These are phyloP conservation scores for Gallinago paraguaiae DNA, from an alignment of 2,113 vertebrate species.

Conservation along the genomic window DNA sequence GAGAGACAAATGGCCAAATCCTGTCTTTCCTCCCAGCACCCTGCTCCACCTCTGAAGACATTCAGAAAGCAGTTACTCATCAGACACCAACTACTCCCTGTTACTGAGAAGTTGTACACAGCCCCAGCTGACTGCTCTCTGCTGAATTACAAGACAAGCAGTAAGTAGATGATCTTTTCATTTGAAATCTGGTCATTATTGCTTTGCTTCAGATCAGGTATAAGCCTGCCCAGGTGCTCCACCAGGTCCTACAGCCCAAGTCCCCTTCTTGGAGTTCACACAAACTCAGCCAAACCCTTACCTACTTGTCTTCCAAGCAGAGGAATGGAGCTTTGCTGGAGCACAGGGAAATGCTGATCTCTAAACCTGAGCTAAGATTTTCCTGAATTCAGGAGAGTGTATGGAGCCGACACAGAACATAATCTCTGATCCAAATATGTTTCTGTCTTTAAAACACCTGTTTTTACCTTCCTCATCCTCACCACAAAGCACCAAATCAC, in stretches of 20 bases:
- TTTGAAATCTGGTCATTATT: background rate
- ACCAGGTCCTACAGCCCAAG: background rate
- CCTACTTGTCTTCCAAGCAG: background rate
- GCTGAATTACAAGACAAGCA: background rate
- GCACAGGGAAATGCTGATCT: background rate
- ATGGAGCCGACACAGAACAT: background rate
- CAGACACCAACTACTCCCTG: background rate
- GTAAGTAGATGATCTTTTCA: background rate
- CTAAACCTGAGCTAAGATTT: background rate
- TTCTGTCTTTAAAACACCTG: background rate
- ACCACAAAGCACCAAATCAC: background rate
- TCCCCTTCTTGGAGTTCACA: background rate
- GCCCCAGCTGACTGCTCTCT: background rate
- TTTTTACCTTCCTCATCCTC: background rate
- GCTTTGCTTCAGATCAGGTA: background rate
- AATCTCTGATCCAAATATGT: background rate
- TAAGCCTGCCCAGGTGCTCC: background rate
- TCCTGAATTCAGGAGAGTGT: background rate
- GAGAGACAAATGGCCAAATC: background rate
- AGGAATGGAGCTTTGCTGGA: background rate
- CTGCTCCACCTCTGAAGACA: background rate
- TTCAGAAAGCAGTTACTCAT: background rate
- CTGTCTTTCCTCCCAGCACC: background rate
- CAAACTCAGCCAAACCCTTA: background rate
- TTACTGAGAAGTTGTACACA: background rate